Evolutionary conservation across 35 echinoderm and acorn worm species (phyloP).

Genomic region (Eucidaris tribuloides): DNA sequence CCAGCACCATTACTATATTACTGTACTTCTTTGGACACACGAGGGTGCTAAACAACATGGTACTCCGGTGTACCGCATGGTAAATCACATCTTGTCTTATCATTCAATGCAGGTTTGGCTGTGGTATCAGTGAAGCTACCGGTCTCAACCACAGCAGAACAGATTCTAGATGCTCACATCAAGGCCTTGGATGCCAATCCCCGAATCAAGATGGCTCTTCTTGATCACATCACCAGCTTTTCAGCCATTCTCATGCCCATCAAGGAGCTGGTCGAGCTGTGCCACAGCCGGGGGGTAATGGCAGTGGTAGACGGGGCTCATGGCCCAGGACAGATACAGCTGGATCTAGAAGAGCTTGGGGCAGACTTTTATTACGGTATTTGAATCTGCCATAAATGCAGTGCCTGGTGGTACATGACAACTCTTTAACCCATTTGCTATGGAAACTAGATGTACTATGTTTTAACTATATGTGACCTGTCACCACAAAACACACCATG

Average conservation of each 20-base stretch:
- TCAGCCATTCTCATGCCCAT: constrained; percentile 63
- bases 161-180: constrained; percentile 22
- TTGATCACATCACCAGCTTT: constrained; percentile 70
- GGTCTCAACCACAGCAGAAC: constrained; percentile 1
- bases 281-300: constrained; percentile 47
- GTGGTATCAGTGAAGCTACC: constrained; percentile 49
- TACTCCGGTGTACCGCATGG: too few species aligned
- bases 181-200: constrained; percentile 33
- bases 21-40: too few species aligned
- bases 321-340: constrained; percentile 53
- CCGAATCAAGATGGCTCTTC: constrained; percentile 50
- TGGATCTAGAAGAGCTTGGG: constrained; percentile 44
- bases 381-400: too few species aligned
- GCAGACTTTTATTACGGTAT: constrained; percentile 59
- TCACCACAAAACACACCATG: too few species aligned
- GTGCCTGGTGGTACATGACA: too few species aligned
- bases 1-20: too few species aligned
- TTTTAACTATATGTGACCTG: too few species aligned
- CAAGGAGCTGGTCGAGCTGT: constrained; percentile 43
- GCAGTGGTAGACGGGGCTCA: constrained; percentile 78
- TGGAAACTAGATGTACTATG: too few species aligned
- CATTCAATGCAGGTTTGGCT: constrained; percentile 40
- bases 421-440: too few species aligned
- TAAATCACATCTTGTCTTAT: too few species aligned
- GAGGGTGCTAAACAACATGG: too few species aligned